These are phyloP conservation scores for Bombus superbus DNA, from an alignment of 1,140 invertebrate species.

Conservation along the genomic window DNA sequence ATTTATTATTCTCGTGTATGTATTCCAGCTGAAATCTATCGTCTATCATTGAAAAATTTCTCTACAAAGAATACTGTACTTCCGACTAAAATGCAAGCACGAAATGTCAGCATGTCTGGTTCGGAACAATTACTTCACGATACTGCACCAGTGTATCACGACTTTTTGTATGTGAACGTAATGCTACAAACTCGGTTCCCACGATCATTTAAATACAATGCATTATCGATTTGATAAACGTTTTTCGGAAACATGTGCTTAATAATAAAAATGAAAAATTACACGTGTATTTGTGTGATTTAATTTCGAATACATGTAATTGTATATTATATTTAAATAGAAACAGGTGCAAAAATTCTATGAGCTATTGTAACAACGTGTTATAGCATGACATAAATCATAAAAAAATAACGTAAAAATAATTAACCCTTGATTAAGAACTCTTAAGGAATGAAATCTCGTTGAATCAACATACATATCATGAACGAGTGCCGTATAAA, in stretches of 20 bases:
- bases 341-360: too few relatives aligned
- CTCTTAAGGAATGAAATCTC: background rate
- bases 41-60: background rate
- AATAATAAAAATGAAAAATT: background rate
- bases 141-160: constrained; percentile 20
- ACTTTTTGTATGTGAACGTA: constrained; percentile 29
- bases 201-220: constrained; percentile 20
- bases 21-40: too few relatives aligned
- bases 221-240: background rate
- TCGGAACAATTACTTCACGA: constrained; percentile 37
- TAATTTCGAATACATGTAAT: background rate
- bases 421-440: background rate
- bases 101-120: constrained; percentile 22
- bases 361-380: too few relatives aligned
- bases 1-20: too few relatives aligned
- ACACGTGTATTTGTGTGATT: too few relatives aligned
- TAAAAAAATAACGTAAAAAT: background rate
- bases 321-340: background rate
- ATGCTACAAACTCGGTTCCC: constrained; percentile 11
- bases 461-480: background rate
- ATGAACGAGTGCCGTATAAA: background rate
- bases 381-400: too few relatives aligned
- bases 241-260: background rate
- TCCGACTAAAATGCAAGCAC: background rate
- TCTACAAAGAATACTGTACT: background rate